Percentiles rank a stretch among this genome's conserved stretches.
These are phyloP conservation scores for Cylindroiulus punctatus DNA, from an alignment of 2,888 invertebrate genomes.

Conservation along the genomic window DNA sequence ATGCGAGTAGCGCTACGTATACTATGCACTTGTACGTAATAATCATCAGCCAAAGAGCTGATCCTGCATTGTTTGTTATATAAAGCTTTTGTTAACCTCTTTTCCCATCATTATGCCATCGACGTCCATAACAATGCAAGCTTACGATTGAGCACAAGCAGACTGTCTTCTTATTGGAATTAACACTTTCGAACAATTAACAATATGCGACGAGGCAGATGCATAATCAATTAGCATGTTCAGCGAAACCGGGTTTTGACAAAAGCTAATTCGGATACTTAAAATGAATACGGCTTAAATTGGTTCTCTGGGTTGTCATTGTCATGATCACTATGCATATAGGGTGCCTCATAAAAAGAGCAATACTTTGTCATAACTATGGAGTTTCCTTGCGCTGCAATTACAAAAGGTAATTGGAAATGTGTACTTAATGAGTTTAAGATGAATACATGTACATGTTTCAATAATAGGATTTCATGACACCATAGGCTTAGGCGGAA, in stretches of 20 bases:
- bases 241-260: slow-evolving; percentile 4
- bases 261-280: neutral
- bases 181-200: slow-evolving; percentile 25
- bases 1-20: neutral
- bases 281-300: neutral
- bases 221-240: slow-evolving; percentile 15
- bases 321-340: neutral
- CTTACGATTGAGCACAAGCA: slow-evolving; percentile 26
- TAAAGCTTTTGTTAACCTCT: slow-evolving; percentile 28
- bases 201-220: neutral
- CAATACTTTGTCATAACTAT: neutral
- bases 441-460: too few relatives aligned
- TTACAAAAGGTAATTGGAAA: neutral
- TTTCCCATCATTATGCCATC: slow-evolving; percentile 29
- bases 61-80: slow-evolving; percentile 22
- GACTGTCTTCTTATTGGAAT: slow-evolving; percentile 8
- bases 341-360: neutral
- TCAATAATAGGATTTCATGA: too few relatives aligned
- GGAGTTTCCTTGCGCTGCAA: neutral
- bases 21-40: neutral
- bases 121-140: slow-evolving; percentile 20
- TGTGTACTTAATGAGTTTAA: too few relatives aligned
- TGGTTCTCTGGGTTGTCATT: neutral
- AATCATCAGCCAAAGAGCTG: slow-evolving; percentile 22
- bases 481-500: too few relatives aligned